These are phyloP conservation scores for Aurelia aurita complex sp. Pacific DNA, from an alignment of 30 jellyfish, hydroid and myxozoan genomes.

Conservation along the genomic window DNA sequence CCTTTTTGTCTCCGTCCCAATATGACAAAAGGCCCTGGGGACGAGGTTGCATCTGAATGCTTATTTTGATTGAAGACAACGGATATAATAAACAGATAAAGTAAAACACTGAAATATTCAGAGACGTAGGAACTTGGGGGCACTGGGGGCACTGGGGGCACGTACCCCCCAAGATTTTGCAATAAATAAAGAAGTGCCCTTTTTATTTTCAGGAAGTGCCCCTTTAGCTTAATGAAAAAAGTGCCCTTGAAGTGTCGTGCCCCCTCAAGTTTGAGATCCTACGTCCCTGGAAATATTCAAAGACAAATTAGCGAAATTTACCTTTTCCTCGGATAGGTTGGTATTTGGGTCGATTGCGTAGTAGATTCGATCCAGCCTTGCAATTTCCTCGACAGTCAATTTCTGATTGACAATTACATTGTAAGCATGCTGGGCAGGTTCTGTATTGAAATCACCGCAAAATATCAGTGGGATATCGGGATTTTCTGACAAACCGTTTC, in stretches of 20 bases:
- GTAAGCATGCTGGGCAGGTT: conserved; percentile 4
- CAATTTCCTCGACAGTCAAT: not conserved
- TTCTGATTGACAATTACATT: conserved; percentile 19
- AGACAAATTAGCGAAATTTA: not conserved
- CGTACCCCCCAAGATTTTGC: too few relatives aligned
- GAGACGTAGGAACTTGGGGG: not conserved
- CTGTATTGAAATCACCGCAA: conserved; percentile 41
- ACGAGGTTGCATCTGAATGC: not conserved
- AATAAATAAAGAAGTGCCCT: too few relatives aligned
- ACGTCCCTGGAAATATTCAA: too few relatives aligned
- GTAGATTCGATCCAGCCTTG: not conserved
- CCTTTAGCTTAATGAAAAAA: too few relatives aligned
- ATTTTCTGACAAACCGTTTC: not conserved
- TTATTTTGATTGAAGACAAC: too few relatives aligned
- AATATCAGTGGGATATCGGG: not conserved
- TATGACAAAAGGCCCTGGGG: too few relatives aligned
- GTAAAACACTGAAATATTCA: not conserved
- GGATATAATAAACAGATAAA: too few relatives aligned
- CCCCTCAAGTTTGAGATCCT: too few relatives aligned
- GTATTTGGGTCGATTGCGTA: not conserved
- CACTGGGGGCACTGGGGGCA: not conserved
- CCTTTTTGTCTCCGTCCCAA: too few relatives aligned
- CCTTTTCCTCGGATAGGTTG: conserved; percentile 11
- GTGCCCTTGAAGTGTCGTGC: too few relatives aligned
- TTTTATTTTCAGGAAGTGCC: too few relatives aligned